Conservation (phyloP, 2,797 vertebrate species). For the Sus cebifrons region DNA sequence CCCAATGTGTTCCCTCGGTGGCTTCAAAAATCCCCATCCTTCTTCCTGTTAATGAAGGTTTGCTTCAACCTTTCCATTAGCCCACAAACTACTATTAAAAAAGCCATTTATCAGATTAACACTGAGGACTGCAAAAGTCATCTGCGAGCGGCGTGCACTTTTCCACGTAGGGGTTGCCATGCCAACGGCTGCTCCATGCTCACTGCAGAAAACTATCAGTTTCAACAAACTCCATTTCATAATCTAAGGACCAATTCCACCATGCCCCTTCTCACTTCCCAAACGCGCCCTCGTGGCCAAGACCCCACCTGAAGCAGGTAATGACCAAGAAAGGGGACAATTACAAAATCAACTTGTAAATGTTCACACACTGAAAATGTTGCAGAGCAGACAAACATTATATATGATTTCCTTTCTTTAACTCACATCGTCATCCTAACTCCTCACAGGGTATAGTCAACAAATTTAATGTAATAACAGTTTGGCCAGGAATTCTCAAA, state of each 20-base stretch:
- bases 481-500: conserved; percentile 77
- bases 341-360: conserved; percentile 24
- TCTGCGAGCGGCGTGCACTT: conserved; percentile 81
- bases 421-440: conserved; percentile 12
- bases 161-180: conserved; percentile 86
- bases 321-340: conserved; percentile 12
- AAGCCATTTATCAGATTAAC: conserved; percentile 87
- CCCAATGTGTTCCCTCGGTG: not conserved
- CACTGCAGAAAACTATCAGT: conserved; percentile 72
- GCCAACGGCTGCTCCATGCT: conserved; percentile 86
- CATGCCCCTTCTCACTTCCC: not conserved
- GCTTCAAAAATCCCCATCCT: conserved; percentile 72
- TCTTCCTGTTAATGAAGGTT: conserved; percentile 75
- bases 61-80: conserved; percentile 85
- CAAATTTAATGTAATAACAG: conserved; percentile 71
- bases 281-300: conserved; percentile 7
- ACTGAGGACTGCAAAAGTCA: conserved; percentile 83
- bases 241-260: conserved; percentile 56
- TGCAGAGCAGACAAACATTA: conserved; percentile 46
- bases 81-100: conserved; percentile 87
- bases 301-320: conserved; percentile 37
- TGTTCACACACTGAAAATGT: not conserved
- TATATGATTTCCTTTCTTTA: conserved; percentile 63
- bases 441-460: not conserved
- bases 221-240: conserved; percentile 80